These are phyloP conservation scores for Ceratitis capitata DNA, from an alignment of 1,140 invertebrate genomes.

Conservation along the genomic window DNA sequence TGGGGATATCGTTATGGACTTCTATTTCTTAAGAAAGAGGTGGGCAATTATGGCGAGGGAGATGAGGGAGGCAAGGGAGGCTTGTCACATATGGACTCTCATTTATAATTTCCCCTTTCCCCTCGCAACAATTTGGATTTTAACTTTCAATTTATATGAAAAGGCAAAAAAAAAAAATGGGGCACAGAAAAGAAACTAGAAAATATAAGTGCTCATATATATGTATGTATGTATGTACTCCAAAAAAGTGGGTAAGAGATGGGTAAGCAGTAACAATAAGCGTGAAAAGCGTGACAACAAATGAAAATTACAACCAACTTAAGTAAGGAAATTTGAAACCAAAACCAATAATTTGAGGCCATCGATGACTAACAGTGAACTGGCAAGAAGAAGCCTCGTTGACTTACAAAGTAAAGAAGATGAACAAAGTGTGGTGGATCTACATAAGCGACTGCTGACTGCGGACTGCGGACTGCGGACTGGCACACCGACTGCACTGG, in stretches of 20 bases:
- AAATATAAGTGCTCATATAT: not conserved
- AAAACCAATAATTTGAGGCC: constrained; percentile 20
- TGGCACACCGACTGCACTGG: not conserved
- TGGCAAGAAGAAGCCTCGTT: not conserved
- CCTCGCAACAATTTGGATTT: not conserved
- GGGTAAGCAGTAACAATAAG: not conserved
- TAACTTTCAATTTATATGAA: not conserved
- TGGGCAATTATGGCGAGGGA: no score
- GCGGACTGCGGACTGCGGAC: not conserved
- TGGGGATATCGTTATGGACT: no score
- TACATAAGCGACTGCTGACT: no score
- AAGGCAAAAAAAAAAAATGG: not conserved
- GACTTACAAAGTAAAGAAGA: not conserved
- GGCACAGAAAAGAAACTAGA: not conserved
- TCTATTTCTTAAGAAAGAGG: no score
- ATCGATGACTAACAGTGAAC: not conserved
- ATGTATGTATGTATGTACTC: no score
- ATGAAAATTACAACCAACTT: not conserved
- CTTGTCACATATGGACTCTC: no score
- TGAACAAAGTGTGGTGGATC: not conserved
- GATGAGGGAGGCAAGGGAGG: no score
- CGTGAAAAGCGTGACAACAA: not conserved
- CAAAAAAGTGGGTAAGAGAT: not conserved
- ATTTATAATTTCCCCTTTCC: no score
- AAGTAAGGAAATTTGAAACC: constrained; percentile 9